These are phyloP conservation scores for Bombus breviceps DNA, from an alignment of 1,140 invertebrate species.

Conservation along the genomic window DNA sequence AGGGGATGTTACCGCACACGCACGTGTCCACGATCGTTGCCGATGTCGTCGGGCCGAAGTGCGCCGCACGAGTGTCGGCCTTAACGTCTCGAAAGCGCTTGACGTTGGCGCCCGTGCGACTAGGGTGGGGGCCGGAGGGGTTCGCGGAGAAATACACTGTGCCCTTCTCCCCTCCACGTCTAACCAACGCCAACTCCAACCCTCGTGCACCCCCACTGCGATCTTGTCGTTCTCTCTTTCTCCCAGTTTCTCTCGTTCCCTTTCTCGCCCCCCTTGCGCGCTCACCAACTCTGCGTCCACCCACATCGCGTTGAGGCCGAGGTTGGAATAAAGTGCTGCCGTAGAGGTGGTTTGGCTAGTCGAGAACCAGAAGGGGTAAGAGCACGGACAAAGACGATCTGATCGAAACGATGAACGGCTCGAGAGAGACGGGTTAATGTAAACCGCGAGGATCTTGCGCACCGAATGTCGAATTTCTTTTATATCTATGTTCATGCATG, in stretches of 20 bases:
- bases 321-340: constrained; percentile 71
- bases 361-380: constrained; percentile 32
- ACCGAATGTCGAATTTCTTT: constrained; percentile 34
- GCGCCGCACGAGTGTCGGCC: constrained; percentile 79
- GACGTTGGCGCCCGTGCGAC: constrained; percentile 74
- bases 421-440: constrained; percentile 52
- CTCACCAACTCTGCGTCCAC: constrained; percentile 59
- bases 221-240: constrained; percentile 8
- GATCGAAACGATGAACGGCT: not conserved
- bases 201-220: constrained; percentile 47
- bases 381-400: not conserved
- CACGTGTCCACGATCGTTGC: constrained; percentile 37
- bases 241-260: constrained; percentile 2
- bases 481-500: constrained; percentile 26
- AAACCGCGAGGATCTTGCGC: constrained; percentile 23
- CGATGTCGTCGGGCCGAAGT: constrained; percentile 77
- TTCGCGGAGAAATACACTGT: constrained; percentile 64
- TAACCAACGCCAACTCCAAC: constrained; percentile 37
- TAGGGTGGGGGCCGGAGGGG: constrained; percentile 68
- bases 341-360: constrained; percentile 56
- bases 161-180: constrained; percentile 32
- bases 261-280: constrained; percentile 17
- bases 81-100: constrained; percentile 77
- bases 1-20: constrained; percentile 27
- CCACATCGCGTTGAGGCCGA: constrained; percentile 61